These are phyloP conservation scores for Ceuthmochares aereus DNA, from an alignment of 2,113 vertebrate species.

Conservation along the genomic window DNA sequence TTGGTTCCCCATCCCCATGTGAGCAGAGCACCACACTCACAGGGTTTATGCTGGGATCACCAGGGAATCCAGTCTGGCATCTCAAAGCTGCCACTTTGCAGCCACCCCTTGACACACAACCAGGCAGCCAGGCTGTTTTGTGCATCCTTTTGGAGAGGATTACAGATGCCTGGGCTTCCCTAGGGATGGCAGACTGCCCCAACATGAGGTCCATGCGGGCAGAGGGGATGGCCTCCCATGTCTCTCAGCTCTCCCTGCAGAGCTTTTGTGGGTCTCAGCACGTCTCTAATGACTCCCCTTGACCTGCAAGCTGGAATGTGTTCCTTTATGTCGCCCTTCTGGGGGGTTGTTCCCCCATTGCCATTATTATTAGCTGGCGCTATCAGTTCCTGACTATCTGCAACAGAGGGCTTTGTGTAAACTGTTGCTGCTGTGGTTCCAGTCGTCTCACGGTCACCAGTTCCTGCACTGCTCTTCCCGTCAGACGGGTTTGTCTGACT, in stretches of 20 bases:
- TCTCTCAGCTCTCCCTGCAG: rapidly evolving
- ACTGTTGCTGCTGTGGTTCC: slow-evolving; percentile 1
- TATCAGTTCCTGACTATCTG: slow-evolving; percentile 51
- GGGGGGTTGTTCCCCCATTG: neutral
- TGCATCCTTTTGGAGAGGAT: neutral
- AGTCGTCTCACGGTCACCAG: neutral
- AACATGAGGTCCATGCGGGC: rapidly evolving
- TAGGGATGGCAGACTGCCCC: neutral
- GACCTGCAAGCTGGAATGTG: neutral
- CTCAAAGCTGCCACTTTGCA: rapidly evolving
- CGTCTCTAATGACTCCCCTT: neutral
- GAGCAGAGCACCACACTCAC: neutral
- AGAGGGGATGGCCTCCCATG: neutral
- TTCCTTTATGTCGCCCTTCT: neutral
- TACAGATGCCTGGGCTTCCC: neutral
- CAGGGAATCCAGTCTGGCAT: neutral
- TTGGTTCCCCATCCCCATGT: rapidly evolving
- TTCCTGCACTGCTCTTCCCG: slow-evolving; percentile 25
- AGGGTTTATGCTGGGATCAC: neutral
- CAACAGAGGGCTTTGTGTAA: slow-evolving; percentile 16
- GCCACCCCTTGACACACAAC: neutral
- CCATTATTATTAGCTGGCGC: neutral
- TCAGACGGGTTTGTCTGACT: neutral
- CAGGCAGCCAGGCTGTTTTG: neutral
- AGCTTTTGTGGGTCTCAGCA: neutral